Conservation (phyloP, 2,113 vertebrate species). For the Cheirogaleus medius region DNA sequence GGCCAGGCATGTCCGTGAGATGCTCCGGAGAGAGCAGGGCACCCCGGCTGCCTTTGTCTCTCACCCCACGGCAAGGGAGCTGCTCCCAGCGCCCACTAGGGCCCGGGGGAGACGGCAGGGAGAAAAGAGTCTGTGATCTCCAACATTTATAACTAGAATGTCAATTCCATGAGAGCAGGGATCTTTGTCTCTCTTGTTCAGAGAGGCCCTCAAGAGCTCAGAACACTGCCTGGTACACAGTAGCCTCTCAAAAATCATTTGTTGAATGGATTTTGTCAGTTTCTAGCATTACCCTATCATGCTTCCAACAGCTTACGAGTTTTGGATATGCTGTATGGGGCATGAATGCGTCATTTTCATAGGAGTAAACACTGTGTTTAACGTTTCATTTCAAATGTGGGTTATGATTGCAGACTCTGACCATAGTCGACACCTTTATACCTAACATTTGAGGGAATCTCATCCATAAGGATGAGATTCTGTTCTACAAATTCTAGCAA, state of each 20-base stretch:
- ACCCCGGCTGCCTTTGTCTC: neutral
- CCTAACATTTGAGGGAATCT: constrained; percentile 40
- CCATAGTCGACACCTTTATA: neutral
- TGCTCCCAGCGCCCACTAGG: neutral
- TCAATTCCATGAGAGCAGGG: neutral
- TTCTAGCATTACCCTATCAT: constrained; percentile 36
- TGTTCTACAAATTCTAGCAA: neutral
- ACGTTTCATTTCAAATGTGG: neutral
- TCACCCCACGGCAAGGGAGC: neutral
- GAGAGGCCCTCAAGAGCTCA: too few relatives aligned
- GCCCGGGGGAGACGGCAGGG: neutral
- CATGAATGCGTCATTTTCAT: constrained; percentile 22
- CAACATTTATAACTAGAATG: neutral
- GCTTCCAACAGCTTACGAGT: constrained; percentile 22
- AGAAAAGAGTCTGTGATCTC: neutral
- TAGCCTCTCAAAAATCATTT: neutral
- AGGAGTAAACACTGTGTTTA: neutral
- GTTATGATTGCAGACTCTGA: neutral
- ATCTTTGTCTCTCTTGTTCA: neutral
- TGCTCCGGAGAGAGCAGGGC: neutral
- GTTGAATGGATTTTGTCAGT: neutral
- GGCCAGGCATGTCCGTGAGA: neutral
- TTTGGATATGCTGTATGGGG: neutral
- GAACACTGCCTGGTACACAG: neutral
- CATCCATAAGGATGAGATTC: neutral